Conservation (phyloP, 2,888 invertebrate genomes). For the Malthinus seriepunctatus region DNA sequence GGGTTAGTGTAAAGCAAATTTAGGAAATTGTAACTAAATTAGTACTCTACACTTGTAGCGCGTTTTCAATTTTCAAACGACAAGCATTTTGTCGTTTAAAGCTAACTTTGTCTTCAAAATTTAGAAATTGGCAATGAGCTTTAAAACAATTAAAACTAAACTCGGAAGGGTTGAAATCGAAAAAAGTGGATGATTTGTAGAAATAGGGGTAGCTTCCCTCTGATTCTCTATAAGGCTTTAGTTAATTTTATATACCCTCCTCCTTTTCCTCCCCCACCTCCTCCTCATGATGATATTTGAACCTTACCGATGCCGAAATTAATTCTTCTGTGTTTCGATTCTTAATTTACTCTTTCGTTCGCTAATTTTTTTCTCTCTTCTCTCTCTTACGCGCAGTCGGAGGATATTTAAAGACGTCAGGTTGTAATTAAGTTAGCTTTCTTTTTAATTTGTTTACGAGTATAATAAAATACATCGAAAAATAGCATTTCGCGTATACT, state of each 20-base stretch:
- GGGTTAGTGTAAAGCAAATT: conserved; percentile 6
- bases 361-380: neutral
- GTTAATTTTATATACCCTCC: conserved; percentile 33
- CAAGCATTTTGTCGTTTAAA: conserved; percentile 19
- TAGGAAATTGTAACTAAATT: conserved; percentile 6
- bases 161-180: conserved; percentile 46
- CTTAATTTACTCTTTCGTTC: conserved; percentile 7
- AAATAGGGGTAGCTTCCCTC: conserved; percentile 45
- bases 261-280: neutral
- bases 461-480: conserved; percentile 9
- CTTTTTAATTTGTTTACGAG: neutral
- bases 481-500: conserved; percentile 22
- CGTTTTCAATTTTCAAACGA: conserved; percentile 3
- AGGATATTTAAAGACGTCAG: neutral
- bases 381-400: too few relatives aligned
- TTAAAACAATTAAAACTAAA: conserved; percentile 51
- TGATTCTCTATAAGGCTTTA: conserved; percentile 28
- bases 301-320: conserved; percentile 23
- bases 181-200: conserved; percentile 51
- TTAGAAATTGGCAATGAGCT: conserved; percentile 51
- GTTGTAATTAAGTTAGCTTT: neutral
- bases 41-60: conserved; percentile 4
- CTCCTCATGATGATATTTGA: too few relatives aligned
- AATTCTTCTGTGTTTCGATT: conserved; percentile 19
- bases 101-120: conserved; percentile 35